Conservation (phyloP, 2,113 vertebrate genomes). For the Galbula dea region DNA sequence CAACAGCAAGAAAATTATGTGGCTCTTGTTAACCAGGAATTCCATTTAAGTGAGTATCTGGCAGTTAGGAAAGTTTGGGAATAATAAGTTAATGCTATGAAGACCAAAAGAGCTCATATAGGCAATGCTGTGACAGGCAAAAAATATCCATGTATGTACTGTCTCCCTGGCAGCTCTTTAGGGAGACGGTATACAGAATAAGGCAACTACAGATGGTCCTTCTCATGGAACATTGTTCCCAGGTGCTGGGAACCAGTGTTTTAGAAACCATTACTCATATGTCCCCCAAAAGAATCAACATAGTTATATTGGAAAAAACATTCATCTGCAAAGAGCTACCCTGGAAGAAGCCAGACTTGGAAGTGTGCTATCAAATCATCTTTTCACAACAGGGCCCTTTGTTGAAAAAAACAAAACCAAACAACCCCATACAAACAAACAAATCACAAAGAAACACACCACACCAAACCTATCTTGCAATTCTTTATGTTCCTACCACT, state of each 20-base stretch:
- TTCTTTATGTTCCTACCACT: neutral
- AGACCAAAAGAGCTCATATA: neutral
- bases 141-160: neutral
- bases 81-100: neutral
- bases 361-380: neutral
- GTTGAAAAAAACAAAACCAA: no score
- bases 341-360: neutral
- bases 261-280: neutral
- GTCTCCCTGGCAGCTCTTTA: neutral
- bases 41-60: neutral
- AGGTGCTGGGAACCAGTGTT: neutral
- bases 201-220: neutral
- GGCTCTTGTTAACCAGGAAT: neutral
- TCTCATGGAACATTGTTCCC: neutral
- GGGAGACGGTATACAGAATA: neutral
- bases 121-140: neutral
- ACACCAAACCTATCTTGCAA: neutral
- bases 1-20: neutral
- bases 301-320: neutral
- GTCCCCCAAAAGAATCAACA: neutral
- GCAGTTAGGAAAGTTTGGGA: neutral
- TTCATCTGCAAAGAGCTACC: neutral
- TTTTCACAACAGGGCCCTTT: neutral
- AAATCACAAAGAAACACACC: no score
- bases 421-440: no score